Evolutionary conservation across 2,888 invertebrate species (phyloP).

Genomic region (Deilephila elpenor): DNA sequence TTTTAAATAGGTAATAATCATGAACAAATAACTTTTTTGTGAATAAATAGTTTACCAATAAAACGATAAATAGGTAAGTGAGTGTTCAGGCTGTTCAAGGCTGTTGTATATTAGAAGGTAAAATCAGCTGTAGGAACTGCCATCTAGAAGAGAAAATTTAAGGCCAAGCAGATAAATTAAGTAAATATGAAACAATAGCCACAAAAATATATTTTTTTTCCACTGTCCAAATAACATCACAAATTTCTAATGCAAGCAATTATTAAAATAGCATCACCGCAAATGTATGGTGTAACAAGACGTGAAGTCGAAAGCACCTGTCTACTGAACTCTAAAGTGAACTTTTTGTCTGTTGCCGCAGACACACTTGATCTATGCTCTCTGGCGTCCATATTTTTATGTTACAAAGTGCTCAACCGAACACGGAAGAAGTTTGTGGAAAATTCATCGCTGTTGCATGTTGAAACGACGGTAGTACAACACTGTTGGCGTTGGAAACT

Average conservation of each 20-base stretch:
- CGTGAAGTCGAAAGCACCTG: conserved; percentile 64
- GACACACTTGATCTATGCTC: conserved; percentile 79
- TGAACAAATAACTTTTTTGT: no score
- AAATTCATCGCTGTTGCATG: conserved; percentile 67
- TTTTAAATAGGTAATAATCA: no score
- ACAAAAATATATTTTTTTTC: no score
- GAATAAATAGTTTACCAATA: no score
- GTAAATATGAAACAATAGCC: no score
- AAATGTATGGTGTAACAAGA: conserved; percentile 50
- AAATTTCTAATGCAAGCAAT: background rate
- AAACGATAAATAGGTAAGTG: no score
- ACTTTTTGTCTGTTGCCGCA: conserved; percentile 45
- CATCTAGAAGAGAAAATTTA: no score
- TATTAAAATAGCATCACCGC: conserved; percentile 38
- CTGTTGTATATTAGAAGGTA: no score
- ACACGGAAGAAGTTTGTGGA: conserved; percentile 80
- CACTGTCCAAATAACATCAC: background rate
- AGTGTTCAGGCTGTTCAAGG: no score
- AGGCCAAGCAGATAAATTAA: no score
- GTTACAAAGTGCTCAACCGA: conserved; percentile 83
- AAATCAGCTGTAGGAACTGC: no score
- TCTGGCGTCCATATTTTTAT: conserved; percentile 80
- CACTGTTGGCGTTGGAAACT: background rate
- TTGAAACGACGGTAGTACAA: background rate
- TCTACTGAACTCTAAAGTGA: conserved; percentile 43